These are phyloP conservation scores for Hedychridium roseum DNA, from an alignment of 2,888 invertebrate species.

Conservation along the genomic window DNA sequence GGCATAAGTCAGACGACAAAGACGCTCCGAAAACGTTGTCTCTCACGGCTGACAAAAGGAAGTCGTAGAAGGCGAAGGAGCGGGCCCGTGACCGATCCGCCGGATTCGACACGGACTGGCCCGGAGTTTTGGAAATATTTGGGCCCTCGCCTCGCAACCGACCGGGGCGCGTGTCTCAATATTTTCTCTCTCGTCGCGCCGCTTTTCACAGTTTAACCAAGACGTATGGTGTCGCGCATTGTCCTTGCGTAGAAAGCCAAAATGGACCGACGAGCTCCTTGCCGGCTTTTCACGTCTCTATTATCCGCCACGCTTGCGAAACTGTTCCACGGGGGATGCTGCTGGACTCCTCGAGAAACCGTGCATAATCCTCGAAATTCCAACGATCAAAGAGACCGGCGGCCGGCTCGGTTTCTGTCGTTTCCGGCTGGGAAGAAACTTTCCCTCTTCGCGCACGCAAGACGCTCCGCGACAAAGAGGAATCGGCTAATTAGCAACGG, in stretches of 20 bases:
- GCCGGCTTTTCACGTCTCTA: constrained; percentile 23
- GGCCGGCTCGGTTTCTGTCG: too few species aligned
- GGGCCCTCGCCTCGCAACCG: constrained; percentile 26
- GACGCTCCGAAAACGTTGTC: constrained; percentile 36
- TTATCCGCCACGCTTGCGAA: constrained; percentile 17
- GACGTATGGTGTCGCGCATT: constrained; percentile 34
- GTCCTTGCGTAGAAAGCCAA: constrained; percentile 1
- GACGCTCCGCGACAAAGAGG: too few species aligned
- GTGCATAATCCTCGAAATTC: neutral
- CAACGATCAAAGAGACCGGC: neutral
- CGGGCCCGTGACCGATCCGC: constrained; percentile 34
- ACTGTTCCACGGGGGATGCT: neutral
- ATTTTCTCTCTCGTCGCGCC: constrained; percentile 36
- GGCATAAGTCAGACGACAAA: constrained; percentile 54
- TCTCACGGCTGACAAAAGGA: constrained; percentile 46
- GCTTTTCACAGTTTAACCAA: constrained; percentile 48
- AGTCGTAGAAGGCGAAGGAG: constrained; percentile 17
- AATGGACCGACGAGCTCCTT: neutral
- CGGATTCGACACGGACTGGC: constrained; percentile 49
- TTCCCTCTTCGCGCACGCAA: too few species aligned
- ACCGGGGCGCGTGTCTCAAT: constrained; percentile 52
- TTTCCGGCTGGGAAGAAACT: too few species aligned
- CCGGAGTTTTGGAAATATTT: constrained; percentile 59
- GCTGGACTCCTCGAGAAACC: neutral
- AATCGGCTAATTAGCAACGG: too few species aligned